A percentile compares a stretch with the other conserved stretches of the same genome.
Conservation (phyloP, 2,888 invertebrate species). For the Phyto melanocephala region DNA sequence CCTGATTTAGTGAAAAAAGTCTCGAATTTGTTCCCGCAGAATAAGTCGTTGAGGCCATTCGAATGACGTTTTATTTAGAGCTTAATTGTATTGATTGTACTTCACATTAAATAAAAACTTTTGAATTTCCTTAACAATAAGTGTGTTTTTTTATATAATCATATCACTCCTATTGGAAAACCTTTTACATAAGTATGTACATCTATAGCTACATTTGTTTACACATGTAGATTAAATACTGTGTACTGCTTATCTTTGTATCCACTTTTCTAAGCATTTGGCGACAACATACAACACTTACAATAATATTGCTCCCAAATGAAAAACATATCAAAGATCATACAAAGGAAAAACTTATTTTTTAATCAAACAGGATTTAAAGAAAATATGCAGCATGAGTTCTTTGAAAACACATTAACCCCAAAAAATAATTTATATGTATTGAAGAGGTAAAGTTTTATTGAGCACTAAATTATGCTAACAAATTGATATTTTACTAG, state of each 20-base stretch:
- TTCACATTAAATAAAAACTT: too few relatives aligned
- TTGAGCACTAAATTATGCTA: too few relatives aligned
- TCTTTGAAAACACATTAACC: not conserved
- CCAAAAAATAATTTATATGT: not conserved
- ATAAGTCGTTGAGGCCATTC: too few relatives aligned
- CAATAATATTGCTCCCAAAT: slow-evolving; percentile 47
- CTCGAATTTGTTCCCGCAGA: too few relatives aligned
- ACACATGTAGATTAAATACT: not conserved
- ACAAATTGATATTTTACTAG: not conserved
- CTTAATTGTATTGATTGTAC: too few relatives aligned
- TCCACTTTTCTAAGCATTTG: not conserved
- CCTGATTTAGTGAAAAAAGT: too few relatives aligned
- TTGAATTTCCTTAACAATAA: too few relatives aligned
- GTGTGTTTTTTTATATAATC: too few relatives aligned
- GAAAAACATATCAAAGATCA: slow-evolving; percentile 33
- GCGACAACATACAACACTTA: not conserved
- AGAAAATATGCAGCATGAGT: not conserved
- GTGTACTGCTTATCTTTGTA: not conserved
- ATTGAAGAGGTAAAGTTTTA: not conserved
- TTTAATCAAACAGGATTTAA: slow-evolving; percentile 13
- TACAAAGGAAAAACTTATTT: not conserved
- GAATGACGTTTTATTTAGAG: too few relatives aligned
- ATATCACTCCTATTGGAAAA: too few relatives aligned
- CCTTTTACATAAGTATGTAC: too few relatives aligned
- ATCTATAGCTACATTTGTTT: not conserved